Percentiles rank a stretch among this genome's conserved stretches.
Evolutionary conservation across 2,888 invertebrate species (phyloP).

Genomic region (Rhagophthalmus giganteus): DNA sequence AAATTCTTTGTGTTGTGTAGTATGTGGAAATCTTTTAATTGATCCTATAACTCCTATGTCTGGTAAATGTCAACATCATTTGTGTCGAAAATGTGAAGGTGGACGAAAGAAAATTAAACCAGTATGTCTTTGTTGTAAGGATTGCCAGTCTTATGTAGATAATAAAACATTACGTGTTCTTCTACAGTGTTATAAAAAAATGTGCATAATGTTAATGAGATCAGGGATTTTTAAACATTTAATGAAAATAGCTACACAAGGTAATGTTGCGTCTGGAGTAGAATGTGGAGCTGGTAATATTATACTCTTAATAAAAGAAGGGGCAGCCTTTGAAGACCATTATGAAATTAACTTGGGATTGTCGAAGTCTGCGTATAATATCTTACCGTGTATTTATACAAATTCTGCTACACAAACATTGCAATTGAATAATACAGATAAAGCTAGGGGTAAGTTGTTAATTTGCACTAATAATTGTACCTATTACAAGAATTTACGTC

Average conservation of each 20-base stretch:
- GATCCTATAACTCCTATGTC: slow-evolving; percentile 79
- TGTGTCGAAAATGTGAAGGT: slow-evolving; percentile 82
- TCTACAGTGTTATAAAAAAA: slow-evolving; percentile 84
- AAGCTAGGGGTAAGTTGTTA: slow-evolving; percentile 24
- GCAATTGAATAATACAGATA: slow-evolving; percentile 35
- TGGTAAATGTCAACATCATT: slow-evolving; percentile 84
- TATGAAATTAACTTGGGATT: slow-evolving; percentile 73
- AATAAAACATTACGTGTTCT: slow-evolving; percentile 80
- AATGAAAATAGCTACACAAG: slow-evolving; percentile 59
- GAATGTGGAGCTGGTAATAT: slow-evolving; percentile 62
- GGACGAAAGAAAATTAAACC: slow-evolving; percentile 85
- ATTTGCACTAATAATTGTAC: slow-evolving; percentile 34
- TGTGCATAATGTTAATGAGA: slow-evolving; percentile 81
- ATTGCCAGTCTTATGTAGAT: slow-evolving; percentile 79
- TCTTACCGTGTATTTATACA: slow-evolving; percentile 73
- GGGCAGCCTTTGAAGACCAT: slow-evolving; percentile 75
- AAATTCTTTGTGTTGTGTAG: slow-evolving; percentile 86
- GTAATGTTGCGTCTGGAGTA: slow-evolving; percentile 59
- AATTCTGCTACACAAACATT: slow-evolving; percentile 63
- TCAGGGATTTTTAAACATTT: slow-evolving; percentile 71
- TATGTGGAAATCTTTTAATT: slow-evolving; percentile 80
- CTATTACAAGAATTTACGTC: slow-evolving; percentile 60
- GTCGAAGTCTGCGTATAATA: slow-evolving; percentile 74
- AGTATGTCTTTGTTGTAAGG: slow-evolving; percentile 82
- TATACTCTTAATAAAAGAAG: slow-evolving; percentile 77